A percentile compares a stretch with the other conserved stretches of the same genome.
Conservation (phyloP, 2,113 vertebrate genomes). For the Cynopterus brachyotis region DNA sequence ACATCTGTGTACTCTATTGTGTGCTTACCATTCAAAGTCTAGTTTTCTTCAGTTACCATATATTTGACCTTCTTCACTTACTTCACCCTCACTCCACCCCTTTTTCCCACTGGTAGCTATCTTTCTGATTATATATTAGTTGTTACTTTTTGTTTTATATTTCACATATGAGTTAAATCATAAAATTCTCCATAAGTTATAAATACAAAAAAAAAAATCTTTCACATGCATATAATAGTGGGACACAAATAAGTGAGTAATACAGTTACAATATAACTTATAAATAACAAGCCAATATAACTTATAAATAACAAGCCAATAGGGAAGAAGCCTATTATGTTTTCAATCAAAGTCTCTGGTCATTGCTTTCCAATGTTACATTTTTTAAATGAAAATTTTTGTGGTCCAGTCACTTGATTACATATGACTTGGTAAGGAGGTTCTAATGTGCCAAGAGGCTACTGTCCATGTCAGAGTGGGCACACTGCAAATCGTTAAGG, state of each 20-base stretch:
- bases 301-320: neutral
- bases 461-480: neutral
- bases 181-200: neutral
- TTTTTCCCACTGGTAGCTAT: too few species aligned
- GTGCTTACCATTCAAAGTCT: neutral
- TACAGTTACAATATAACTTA: neutral
- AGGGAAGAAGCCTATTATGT: neutral
- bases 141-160: neutral
- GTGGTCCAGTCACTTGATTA: neutral
- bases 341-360: neutral
- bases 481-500: neutral
- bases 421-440: neutral
- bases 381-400: neutral
- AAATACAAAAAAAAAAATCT: neutral
- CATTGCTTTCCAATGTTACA: neutral
- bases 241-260: too few species aligned
- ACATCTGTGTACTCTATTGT: neutral
- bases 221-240: neutral
- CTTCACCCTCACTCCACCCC: too few species aligned
- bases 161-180: neutral
- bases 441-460: neutral
- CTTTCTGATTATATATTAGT: neutral
- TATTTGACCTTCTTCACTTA: neutral
- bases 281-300: neutral
- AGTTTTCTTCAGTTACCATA: neutral